These are phyloP conservation scores for Schizopygopsis pylzovi DNA, from an alignment of 2,797 vertebrate genomes.

Conservation along the genomic window DNA sequence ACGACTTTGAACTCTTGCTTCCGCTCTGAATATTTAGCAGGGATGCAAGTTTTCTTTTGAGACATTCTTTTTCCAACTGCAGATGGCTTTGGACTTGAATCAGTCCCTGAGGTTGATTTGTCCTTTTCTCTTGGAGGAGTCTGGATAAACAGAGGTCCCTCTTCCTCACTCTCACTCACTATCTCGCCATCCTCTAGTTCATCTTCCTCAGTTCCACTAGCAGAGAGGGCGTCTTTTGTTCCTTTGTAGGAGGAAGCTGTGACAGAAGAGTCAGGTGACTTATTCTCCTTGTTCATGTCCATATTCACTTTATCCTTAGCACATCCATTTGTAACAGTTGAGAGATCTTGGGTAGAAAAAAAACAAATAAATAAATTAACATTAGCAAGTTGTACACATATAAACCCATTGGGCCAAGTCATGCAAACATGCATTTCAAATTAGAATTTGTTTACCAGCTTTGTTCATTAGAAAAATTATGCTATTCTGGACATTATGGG, in stretches of 20 bases:
- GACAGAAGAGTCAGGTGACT: slow-evolving; percentile 80
- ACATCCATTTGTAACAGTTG: slow-evolving; percentile 37
- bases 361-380: slow-evolving; percentile 6
- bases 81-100: slow-evolving; percentile 63
- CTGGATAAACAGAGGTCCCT: slow-evolving; percentile 57
- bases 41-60: slow-evolving; percentile 50
- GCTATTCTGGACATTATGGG: background rate
- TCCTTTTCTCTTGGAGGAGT: slow-evolving; percentile 62
- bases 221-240: slow-evolving; percentile 58
- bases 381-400: slow-evolving; percentile 1
- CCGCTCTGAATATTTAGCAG: slow-evolving; percentile 49
- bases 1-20: background rate
- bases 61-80: slow-evolving; percentile 56
- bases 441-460: background rate
- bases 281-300: slow-evolving; percentile 95
- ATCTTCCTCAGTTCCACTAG: slow-evolving; percentile 73
- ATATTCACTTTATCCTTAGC: slow-evolving; percentile 68
- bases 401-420: background rate
- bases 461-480: background rate
- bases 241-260: slow-evolving; percentile 66
- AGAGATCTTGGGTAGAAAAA: slow-evolving; percentile 71
- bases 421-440: background rate
- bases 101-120: slow-evolving; percentile 60
- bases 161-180: slow-evolving; percentile 85
- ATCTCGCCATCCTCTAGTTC: slow-evolving; percentile 96